Base-by-base conservation (phyloP, 64 coral and sea anemone species). In the Cladopsammia gracilis region DNA sequence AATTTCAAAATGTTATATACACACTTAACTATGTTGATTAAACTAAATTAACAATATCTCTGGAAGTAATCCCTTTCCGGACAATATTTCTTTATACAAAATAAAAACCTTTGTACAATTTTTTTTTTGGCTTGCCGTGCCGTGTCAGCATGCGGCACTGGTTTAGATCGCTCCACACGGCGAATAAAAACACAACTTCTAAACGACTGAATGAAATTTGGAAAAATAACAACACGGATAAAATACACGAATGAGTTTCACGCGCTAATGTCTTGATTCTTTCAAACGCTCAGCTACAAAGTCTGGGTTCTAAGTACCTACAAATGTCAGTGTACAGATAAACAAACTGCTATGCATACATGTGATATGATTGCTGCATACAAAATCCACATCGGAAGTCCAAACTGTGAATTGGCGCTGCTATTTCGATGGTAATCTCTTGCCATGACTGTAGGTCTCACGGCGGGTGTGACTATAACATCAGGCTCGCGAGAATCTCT, bases 341-440 rank as follows among this genome's bases (percentile, higher is more conserved):
- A 84, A 84, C 80, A 84, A 84, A 84, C 62, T 20, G 80, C 45
- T 84, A 84, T 84, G 80, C 4, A 84, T 66, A 66, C 43, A 65
- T 83, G 61, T 51, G 62, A 44, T 10, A 67, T 13, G 61, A 84
- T 68, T 84, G 46, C 62, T 67, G 80, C 80, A 84, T 47, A 67
- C 58, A 84, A 23, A 84, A 67, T 67, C 80, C 80, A 84, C 62
- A 67, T 26, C 64, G 61, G 47, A 84, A 84, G 61, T 67, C 64
- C 80, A 48, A 68, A 84, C 16, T 48, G 62, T 68, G 18, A n/a
- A 20, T 67, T 48, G 34, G 8, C 45, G 9, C 4, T 50, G 45
- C 44, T 65, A 50, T 12, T 50, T 48, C 23, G 18, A 15, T 23
- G 16, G 16, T 18, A 16, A 19, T 0, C 3, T 10, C 3, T 11